Evolutionary conservation across 1,140 invertebrate species (phyloP), one percentile per base, ranked within the genome.

Genomic region (Drosophila ananassae): DNA sequence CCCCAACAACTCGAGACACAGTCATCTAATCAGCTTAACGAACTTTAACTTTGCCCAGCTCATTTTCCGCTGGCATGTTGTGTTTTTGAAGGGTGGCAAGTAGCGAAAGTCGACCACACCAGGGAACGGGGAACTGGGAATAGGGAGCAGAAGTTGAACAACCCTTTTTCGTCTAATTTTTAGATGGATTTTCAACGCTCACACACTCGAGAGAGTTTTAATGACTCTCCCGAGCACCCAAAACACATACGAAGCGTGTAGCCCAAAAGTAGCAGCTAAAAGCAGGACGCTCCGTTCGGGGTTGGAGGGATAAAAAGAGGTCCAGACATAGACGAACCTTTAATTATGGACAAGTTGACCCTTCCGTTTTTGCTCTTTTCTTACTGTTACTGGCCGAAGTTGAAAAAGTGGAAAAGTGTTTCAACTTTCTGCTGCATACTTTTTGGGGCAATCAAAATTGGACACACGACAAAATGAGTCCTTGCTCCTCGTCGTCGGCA

Each of bases 271-370:
- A 51, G 34, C 44, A 53, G 41, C 17, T 12, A 79, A 71, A 66
- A 57, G 32, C 37, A 60, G 13, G 34, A 25, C 50, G 13, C 22
- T n/a, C 25, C 3, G 3, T 17, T 17, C 17, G 17, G 17, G 17
- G 28, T 28, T 30, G 24, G 2, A 34, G 7, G 52, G 51, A 37
- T 51, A 62, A 77, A 73, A 58, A 55, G 21, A 41, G 21, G 34
- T 44, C 53, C 60, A 77, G 78, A 77, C 63, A 76, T 55, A 62
- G 73, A 67, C 55, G 37, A 63, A 77, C 73, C 76, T 83, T 89
- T 89, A 89, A 89, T 89, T 89, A 89, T 77, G 66, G 72, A 68
- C 64, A 71, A 77, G 76, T 52, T 83, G 62, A 71, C 67, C 84
- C 73, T 58, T 41, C 37, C 34, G n/a, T 51, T 62, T 61, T 73